Evolutionary conservation across 1,140 invertebrate species (phyloP).

Genomic region (Nasonia vitripennis): DNA sequence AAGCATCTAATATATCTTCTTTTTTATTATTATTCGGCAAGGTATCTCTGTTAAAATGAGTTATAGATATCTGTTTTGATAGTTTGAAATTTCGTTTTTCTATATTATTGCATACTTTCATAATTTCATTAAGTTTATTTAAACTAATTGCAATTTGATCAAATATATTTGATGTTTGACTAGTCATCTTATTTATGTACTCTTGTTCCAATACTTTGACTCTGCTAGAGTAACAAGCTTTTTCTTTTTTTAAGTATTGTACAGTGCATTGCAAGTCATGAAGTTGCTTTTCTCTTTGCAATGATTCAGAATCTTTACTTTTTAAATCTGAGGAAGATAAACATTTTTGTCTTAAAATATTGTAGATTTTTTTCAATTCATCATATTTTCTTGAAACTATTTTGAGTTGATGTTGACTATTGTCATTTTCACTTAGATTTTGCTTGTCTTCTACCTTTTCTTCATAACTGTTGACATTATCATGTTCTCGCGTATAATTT

Average conservation of each 20-base stretch:
- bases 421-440: background rate
- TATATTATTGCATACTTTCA: background rate
- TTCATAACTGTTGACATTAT: background rate
- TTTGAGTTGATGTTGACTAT: background rate
- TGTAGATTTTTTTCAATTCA: background rate
- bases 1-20: background rate
- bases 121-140: background rate
- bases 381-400: background rate
- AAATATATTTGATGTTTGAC: background rate
- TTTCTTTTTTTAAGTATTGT: background rate
- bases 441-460: background rate
- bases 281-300: background rate
- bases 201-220: background rate
- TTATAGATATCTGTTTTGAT: background rate
- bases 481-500: background rate
- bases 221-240: background rate
- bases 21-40: background rate
- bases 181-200: background rate
- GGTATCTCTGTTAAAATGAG: background rate
- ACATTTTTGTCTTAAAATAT: background rate
- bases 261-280: background rate
- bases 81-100: background rate
- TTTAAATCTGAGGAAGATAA: background rate
- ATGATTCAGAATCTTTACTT: background rate
- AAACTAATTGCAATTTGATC: constrained; percentile 1